Conservation (phyloP, 2,888 invertebrate genomes). For the Pasiphila rectangulata region DNA sequence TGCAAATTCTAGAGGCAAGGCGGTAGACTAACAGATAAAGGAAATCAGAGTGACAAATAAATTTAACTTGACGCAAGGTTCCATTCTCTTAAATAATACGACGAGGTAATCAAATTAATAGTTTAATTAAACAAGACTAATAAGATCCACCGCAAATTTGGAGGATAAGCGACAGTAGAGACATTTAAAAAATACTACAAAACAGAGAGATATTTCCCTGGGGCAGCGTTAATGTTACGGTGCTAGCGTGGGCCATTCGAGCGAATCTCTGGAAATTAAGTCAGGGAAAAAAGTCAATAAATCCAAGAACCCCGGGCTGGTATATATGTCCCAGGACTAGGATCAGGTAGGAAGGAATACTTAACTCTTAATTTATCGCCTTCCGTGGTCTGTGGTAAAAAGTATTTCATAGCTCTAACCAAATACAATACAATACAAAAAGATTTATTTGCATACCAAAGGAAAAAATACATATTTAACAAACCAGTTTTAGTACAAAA, state of each 20-base stretch:
- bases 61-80: conserved; percentile 13
- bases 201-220: conserved; percentile 73
- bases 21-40: conserved; percentile 10
- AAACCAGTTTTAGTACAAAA: too few species aligned
- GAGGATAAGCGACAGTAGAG: conserved; percentile 41
- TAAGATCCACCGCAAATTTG: conserved; percentile 34
- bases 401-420: too few species aligned
- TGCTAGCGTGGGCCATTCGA: conserved; percentile 72
- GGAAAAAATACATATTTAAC: too few species aligned
- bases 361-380: too few species aligned
- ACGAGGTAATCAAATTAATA: conserved; percentile 31
- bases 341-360: conserved; percentile 35
- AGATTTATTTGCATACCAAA: too few species aligned
- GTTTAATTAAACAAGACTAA: conserved; percentile 36
- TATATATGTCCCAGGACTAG: conserved; percentile 56
- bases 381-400: too few species aligned
- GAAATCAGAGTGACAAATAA: conserved; percentile 16
- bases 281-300: conserved; percentile 76
- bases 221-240: conserved; percentile 75
- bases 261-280: conserved; percentile 78
- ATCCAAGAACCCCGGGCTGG: conserved; percentile 67
- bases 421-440: too few species aligned
- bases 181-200: conserved; percentile 69
- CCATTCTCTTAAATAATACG: conserved; percentile 21
- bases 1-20: conserved; percentile 5